phyloP scores from a whole-genome alignment of 2,888 invertebrate genomes.

The Camptogramma bilineatum region DNA sequence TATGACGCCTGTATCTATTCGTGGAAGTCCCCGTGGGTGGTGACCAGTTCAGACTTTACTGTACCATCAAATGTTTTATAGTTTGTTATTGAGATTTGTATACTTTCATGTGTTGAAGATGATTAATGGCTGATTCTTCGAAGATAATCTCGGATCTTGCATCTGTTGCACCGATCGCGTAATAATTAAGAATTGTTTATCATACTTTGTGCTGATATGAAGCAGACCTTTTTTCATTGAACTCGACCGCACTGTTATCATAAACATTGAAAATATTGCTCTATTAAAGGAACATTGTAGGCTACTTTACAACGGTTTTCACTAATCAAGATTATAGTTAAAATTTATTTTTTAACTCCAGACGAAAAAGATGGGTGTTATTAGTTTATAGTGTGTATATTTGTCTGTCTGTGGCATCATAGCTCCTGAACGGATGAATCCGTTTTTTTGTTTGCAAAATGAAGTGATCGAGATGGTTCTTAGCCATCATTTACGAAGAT shows the following conservation, averaged over 20 bases:
- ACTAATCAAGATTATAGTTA: background rate
- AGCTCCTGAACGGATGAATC: too few relatives aligned
- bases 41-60: conserved; percentile 64
- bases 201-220: background rate
- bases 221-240: background rate
- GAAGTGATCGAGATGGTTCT: too few relatives aligned
- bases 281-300: background rate
- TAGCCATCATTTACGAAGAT: too few relatives aligned
- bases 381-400: too few relatives aligned
- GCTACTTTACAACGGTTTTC: background rate
- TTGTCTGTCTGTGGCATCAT: too few relatives aligned
- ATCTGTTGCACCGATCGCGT: conserved; percentile 34
- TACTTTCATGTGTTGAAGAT: conserved; percentile 41
- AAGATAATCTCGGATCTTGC: conserved; percentile 28
- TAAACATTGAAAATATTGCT: background rate
- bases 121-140: conserved; percentile 36
- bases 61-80: conserved; percentile 66
- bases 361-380: too few relatives aligned
- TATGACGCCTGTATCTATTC: conserved; percentile 72
- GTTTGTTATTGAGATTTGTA: conserved; percentile 53
- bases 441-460: too few relatives aligned
- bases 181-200: conserved; percentile 18
- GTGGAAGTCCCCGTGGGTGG: conserved; percentile 69
- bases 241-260: background rate
- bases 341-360: too few relatives aligned